Evolutionary conservation across 1,140 invertebrate species (phyloP).

Genomic region (Meloidogyne exigua): DNA sequence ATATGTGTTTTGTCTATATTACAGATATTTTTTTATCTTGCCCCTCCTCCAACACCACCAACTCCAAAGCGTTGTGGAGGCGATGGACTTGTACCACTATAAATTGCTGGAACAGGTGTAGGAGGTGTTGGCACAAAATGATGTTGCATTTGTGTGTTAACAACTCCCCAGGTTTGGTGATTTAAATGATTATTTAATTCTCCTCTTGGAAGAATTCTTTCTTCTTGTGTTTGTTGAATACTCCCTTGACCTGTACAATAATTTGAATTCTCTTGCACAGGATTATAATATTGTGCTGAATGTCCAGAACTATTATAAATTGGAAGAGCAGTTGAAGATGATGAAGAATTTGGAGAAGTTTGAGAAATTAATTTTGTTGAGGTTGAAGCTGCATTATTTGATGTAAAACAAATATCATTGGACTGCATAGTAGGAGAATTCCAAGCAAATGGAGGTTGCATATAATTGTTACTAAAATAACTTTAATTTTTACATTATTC

Average conservation of each 20-base stretch:
- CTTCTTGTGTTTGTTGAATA: neutral
- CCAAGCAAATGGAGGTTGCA: constrained; percentile 5
- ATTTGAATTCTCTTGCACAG: neutral
- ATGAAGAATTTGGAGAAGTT: neutral
- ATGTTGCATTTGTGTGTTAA: constrained; percentile 9
- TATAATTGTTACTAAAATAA: neutral
- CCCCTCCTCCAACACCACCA: constrained; percentile 7
- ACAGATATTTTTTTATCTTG: neutral
- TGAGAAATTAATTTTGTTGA: constrained; percentile 5
- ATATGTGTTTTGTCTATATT: neutral
- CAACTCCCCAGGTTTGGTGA: neutral
- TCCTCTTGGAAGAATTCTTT: neutral
- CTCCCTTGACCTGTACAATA: neutral
- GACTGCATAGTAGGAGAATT: neutral
- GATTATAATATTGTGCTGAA: neutral
- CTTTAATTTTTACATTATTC: neutral
- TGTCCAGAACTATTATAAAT: neutral
- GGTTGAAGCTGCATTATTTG: neutral
- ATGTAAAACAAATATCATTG: constrained; percentile 1
- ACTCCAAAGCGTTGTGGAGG: constrained; percentile 21
- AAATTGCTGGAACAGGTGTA: constrained; percentile 15
- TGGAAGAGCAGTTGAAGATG: neutral
- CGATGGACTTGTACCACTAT: constrained; percentile 24
- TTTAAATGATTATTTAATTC: neutral
- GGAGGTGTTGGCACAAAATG: constrained; percentile 20